Evolutionary conservation across 1,140 invertebrate genomes (phyloP), one percentile per base, ranked within the genome.

Genomic region (Penaeus chinensis): DNA sequence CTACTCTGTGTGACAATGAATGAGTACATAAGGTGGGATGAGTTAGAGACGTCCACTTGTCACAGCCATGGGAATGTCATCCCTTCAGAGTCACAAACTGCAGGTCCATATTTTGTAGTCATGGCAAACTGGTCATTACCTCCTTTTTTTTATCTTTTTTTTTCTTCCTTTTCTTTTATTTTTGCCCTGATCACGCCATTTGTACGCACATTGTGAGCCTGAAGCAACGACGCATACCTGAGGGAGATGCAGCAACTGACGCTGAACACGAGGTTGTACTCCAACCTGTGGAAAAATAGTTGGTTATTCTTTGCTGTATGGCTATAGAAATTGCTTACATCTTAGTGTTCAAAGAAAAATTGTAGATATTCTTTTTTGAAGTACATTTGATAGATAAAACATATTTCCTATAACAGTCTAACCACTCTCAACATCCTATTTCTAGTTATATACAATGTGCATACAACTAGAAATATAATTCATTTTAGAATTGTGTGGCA

Each of bases 231-330:
- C 80, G 71, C 81, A 82, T 87, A 87, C 86, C 86, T 87, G 86
- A 87, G 86, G 86, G 86, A 87, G 86, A 87, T 87, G 80, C 86
- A 87, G 86, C 86, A 87, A 87, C 86, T 87, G 80, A 87, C 66
- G 71, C 86, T 82, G 54, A 82, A 87, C 47, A 85, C 74, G 71
- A 87, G 80, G 79, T 83, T 82, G 80, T 74, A 71, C 79, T 87
- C 79, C 86, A 83, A 87, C 80, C 86, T 82, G 80, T 42, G 1
- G n/a, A 54, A 42, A 76, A 20, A 63, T 37, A 54, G 8, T 54
- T 13, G 1, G 54, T 54, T 54, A 54, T 13, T 54, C 11, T 16
- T 13, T 54, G 16, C 16, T 54, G 54, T 16, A 0, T 13, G 54
- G 10, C 54, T 13, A 2, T 54, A 13, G 54, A 13, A 54, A 1